phyloP scores from a whole-genome alignment of 2,888 invertebrate species.

The Tetragonula carbonaria region DNA sequence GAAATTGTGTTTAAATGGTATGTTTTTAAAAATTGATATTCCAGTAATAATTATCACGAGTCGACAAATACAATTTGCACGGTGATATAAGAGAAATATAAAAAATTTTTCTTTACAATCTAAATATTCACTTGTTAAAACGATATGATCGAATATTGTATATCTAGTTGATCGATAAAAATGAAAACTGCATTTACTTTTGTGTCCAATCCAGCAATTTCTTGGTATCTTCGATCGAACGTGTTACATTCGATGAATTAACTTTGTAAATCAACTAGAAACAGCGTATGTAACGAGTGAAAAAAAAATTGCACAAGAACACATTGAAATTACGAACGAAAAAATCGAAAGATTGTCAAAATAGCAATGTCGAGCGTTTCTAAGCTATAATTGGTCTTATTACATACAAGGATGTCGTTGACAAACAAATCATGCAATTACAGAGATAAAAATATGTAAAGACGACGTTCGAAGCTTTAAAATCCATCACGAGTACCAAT shows the following conservation, averaged over 20 bases:
- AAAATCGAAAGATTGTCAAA: conserved; percentile 21
- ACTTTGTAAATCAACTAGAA: background rate
- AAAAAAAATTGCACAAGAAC: conserved; percentile 4
- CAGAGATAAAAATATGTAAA: background rate
- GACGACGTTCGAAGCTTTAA: background rate
- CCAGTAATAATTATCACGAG: background rate
- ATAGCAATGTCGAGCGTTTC: conserved; percentile 1
- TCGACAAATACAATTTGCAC: conserved; percentile 3
- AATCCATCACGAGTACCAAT: background rate
- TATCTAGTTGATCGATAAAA: background rate
- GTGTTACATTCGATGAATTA: conserved; percentile 7
- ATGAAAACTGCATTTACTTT: conserved; percentile 37
- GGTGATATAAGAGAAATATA: background rate
- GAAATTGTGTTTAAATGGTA: background rate
- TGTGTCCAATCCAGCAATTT: conserved; percentile 19
- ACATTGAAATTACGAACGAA: conserved; percentile 23
- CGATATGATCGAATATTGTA: background rate
- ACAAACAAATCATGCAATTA: background rate
- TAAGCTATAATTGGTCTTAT: conserved; percentile 14
- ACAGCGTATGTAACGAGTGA: background rate
- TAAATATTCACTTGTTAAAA: background rate
- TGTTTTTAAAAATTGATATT: background rate
- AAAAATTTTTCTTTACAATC: background rate
- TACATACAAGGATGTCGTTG: background rate
- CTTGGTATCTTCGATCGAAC: conserved; percentile 11